Evolutionary conservation across 2,113 vertebrate genomes (phyloP).

Genomic region (Brachyistius frenatus): DNA sequence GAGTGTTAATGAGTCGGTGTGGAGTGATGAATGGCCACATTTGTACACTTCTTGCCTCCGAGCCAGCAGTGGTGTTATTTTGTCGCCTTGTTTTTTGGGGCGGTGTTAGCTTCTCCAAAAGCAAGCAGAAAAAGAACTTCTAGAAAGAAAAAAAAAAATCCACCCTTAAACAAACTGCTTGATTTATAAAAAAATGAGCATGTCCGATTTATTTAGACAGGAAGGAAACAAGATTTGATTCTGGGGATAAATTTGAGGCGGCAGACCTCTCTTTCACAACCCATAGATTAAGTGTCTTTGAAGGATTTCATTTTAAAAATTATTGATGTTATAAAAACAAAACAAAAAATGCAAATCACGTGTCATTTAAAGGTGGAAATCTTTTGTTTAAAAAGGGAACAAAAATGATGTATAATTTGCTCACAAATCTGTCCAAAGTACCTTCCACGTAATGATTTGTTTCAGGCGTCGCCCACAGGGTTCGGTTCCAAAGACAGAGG

Average conservation of each 20-base stretch:
- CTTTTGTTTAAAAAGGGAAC: neutral
- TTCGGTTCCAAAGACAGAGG: constrained; percentile 1
- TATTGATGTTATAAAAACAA: too few species aligned
- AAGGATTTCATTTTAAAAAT: constrained; percentile 15
- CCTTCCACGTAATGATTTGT: neutral
- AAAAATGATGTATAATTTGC: neutral
- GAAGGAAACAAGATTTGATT: constrained; percentile 4
- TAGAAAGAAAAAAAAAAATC: neutral
- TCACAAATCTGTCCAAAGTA: too few species aligned
- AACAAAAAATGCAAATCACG: too few species aligned
- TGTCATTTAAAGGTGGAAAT: too few species aligned
- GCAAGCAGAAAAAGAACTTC: neutral
- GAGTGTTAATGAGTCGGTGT: constrained; percentile 46
- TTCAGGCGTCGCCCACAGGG: neutral
- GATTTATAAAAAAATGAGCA: neutral
- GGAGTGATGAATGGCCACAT: constrained; percentile 38
- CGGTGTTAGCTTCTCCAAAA: neutral
- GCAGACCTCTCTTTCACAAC: constrained; percentile 20
- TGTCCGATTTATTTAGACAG: constrained; percentile 10
- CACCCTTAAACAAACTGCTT: neutral
- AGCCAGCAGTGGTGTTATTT: constrained; percentile 5
- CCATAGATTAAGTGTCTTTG: constrained; percentile 13
- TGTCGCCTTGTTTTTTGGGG: neutral
- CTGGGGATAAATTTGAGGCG: constrained; percentile 11
- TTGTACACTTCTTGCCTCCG: constrained; percentile 35